Base-by-base conservation (phyloP, 2,888 invertebrate genomes). In the Patella depressa region DNA sequence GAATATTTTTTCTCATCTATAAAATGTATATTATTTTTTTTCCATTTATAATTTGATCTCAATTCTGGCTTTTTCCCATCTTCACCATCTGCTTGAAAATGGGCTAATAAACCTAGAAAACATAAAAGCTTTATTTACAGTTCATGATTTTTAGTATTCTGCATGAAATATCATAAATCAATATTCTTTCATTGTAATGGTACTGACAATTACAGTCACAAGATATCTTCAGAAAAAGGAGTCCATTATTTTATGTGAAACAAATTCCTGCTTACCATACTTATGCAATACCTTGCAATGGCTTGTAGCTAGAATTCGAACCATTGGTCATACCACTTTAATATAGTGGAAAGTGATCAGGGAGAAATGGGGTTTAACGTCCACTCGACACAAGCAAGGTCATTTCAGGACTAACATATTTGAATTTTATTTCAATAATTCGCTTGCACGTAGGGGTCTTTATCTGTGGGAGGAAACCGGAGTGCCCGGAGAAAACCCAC, bases 1-100 rank as follows among this genome's bases (percentile, higher is more conserved):
- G 45, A 45, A 45, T 45, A 11, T 65, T 65, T 65, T 19, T 65
- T 65, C 65, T 65, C 65, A 24, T 85, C 85, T 72, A 96, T 95
- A 91, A 94, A 97, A 91, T 97, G 97, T 81, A 95, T 95, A 91
- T 97, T 96, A 88, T 94, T 96, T 88, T 95, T 95, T 88, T 94
- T 96, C 93, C 94, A 94, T 4, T 93, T 93, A 78, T 86, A 93
- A 80, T 96, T 93, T 86, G 93, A 93, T 82, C 93, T 94, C 59
- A 81, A 70, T 7, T 34, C 53, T n/a, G 71, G 76, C 78, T 79
- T 86, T 74, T 81, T 81, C 78, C 79, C 84, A 77, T 79, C 79
- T 69, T 59, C 82, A n/a, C 84, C 74, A 73, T 80, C 81, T 59
- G 88, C 87, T 65, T 84, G 77, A 11, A 85, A 80, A 45, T 84